Conservation (phyloP, 2,797 vertebrate species). For the Etheostoma nigrum region DNA sequence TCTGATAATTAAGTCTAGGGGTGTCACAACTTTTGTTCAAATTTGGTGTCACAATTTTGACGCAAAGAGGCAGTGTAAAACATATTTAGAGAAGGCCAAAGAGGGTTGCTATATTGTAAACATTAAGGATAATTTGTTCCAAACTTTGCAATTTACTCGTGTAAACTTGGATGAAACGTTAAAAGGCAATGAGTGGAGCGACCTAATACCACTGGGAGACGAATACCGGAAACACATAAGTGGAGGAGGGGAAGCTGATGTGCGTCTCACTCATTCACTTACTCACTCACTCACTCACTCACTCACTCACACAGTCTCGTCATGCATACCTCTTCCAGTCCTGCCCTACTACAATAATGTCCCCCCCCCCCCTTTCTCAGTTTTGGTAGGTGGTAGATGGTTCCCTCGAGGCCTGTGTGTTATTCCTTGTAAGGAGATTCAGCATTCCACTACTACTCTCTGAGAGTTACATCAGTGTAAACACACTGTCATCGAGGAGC, state of each 20-base stretch:
- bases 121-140: slow-evolving; percentile 9
- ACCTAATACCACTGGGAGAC: slow-evolving; percentile 65
- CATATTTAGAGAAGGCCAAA: neutral
- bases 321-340: slow-evolving; percentile 48
- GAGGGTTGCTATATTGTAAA: neutral
- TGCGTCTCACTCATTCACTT: neutral
- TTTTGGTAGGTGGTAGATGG: slow-evolving; percentile 54
- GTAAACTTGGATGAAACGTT: slow-evolving; percentile 38
- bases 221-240: slow-evolving; percentile 65
- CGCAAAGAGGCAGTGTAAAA: neutral
- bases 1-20: neutral
- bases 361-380: slow-evolving; percentile 50
- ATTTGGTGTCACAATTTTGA: neutral
- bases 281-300: no score
- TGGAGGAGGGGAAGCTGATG: slow-evolving; percentile 53
- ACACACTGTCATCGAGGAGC: slow-evolving; percentile 43
- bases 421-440: slow-evolving; percentile 82
- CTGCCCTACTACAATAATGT: slow-evolving; percentile 55
- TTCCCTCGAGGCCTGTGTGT: slow-evolving; percentile 66
- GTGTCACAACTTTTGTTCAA: no score
- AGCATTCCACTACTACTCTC: slow-evolving; percentile 71
- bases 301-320: slow-evolving; percentile 11
- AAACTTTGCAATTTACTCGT: slow-evolving; percentile 54
- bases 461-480: slow-evolving; percentile 58
- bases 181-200: slow-evolving; percentile 55